phyloP scores from a whole-genome alignment of 1,140 invertebrate species.

The Bursaphelenchus mucronatus region DNA sequence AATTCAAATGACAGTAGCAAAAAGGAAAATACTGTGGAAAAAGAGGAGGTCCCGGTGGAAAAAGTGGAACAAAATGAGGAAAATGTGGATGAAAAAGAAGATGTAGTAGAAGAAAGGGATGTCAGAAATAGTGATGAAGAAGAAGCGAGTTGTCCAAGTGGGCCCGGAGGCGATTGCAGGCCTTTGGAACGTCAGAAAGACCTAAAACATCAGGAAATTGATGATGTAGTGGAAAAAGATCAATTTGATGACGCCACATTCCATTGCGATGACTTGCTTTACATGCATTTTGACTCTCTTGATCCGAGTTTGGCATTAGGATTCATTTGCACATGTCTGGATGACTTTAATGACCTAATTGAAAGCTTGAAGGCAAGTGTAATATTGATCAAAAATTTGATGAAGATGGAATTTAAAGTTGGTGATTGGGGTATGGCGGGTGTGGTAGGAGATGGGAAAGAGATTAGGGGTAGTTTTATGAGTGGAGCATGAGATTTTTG shows the following conservation, averaged over 20 bases:
- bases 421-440: too few relatives aligned
- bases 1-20: too few relatives aligned
- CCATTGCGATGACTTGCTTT: conserved; percentile 50
- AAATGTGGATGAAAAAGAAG: conserved; percentile 15
- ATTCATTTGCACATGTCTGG: conserved; percentile 43
- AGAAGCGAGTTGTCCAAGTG: neutral
- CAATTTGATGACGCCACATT: conserved; percentile 51
- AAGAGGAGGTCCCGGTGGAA: neutral
- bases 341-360: conserved; percentile 50
- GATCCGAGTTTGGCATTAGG: conserved; percentile 56
- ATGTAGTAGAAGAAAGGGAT: neutral
- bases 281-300: conserved; percentile 54
- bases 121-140: neutral
- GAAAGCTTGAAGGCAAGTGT: conserved; percentile 39
- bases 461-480: too few relatives aligned
- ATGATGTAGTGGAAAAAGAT: conserved; percentile 7
- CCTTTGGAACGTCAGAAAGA: too few relatives aligned
- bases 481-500: too few relatives aligned
- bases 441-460: too few relatives aligned
- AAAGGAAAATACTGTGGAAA: too few relatives aligned
- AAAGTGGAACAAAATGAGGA: neutral
- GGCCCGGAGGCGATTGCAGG: too few relatives aligned
- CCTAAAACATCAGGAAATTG: neutral
- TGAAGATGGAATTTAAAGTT: too few relatives aligned
- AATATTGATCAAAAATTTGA: neutral